phyloP scores from a whole-genome alignment of 2,797 vertebrate species.

The Sebastes matsubarae region DNA sequence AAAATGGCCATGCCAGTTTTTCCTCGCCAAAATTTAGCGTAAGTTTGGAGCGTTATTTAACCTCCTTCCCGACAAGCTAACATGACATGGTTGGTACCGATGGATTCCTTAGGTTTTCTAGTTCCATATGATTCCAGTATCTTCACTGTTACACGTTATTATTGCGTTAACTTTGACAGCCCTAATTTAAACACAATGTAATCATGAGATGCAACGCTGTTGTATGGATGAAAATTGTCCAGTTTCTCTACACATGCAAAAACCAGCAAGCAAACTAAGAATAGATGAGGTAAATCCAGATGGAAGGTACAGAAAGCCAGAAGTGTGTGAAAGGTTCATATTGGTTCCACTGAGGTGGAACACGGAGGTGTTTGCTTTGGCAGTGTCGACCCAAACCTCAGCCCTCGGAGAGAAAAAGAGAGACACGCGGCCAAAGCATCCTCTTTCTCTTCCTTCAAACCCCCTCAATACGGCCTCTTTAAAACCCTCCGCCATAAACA shows the following conservation, averaged over 20 bases:
- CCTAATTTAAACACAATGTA: background rate
- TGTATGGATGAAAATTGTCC: background rate
- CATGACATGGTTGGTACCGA: too few species aligned
- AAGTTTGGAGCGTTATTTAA: too few species aligned
- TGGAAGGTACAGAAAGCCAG: constrained; percentile 46
- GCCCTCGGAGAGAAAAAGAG: constrained; percentile 16
- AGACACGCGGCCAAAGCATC: constrained; percentile 53
- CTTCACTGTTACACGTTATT: too few species aligned
- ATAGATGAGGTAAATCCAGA: constrained; percentile 42
- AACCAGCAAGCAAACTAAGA: constrained; percentile 1
- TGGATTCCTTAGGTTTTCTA: too few species aligned
- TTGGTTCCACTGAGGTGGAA: constrained; percentile 53
- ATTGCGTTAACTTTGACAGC: too few species aligned
- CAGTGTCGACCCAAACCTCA: constrained; percentile 43
- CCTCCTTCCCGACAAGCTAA: too few species aligned
- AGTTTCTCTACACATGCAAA: background rate
- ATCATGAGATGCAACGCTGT: background rate
- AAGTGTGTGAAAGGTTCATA: constrained; percentile 59
- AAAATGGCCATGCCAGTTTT: too few species aligned
- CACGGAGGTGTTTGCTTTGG: constrained; percentile 71
- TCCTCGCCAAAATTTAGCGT: too few species aligned
- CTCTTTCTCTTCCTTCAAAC: constrained; percentile 18
- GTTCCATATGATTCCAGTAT: too few species aligned
- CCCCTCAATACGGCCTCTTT: constrained; percentile 23
- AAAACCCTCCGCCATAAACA: constrained; percentile 49